These are phyloP conservation scores for Desmophyllum pertusum DNA, from an alignment of 92 coral and sea anemone genomes.

Conservation along the genomic window DNA sequence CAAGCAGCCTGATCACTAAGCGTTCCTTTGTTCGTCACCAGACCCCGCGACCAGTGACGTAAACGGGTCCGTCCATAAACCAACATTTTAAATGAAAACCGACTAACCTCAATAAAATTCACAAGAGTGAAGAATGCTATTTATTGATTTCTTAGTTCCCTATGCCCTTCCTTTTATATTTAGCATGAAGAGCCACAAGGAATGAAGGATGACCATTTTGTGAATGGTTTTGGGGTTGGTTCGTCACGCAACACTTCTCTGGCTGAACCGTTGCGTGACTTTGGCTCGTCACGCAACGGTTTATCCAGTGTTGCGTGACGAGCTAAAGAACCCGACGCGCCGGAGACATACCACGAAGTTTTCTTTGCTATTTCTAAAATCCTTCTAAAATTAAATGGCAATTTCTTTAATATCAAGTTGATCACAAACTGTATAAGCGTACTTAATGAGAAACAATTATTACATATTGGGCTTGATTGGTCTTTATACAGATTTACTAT, in stretches of 20 bases:
- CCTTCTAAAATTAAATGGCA: conserved; percentile 11
- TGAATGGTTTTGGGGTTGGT: neutral
- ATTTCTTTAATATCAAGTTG: conserved; percentile 50
- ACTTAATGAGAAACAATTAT: conserved; percentile 23
- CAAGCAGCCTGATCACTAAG: neutral
- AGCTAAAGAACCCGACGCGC: neutral
- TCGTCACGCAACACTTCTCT: neutral
- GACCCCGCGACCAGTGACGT: neutral
- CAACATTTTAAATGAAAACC: neutral
- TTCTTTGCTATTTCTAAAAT: neutral
- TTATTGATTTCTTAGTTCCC: neutral
- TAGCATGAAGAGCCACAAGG: neutral
- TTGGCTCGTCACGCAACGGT: neutral
- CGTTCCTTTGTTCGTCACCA: neutral
- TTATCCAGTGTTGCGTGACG: neutral
- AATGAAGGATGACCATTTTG: neutral
- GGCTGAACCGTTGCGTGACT: too few species aligned
- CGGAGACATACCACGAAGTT: neutral
- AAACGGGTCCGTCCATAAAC: neutral
- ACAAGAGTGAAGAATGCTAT: neutral
- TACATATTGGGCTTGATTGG: conserved; percentile 13
- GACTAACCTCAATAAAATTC: neutral
- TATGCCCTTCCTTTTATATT: neutral
- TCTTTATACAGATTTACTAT: conserved; percentile 41
- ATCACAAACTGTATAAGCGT: conserved; percentile 43